These are phyloP conservation scores for Aphis craccivora DNA, from an alignment of 1,140 invertebrate genomes.

Conservation along the genomic window DNA sequence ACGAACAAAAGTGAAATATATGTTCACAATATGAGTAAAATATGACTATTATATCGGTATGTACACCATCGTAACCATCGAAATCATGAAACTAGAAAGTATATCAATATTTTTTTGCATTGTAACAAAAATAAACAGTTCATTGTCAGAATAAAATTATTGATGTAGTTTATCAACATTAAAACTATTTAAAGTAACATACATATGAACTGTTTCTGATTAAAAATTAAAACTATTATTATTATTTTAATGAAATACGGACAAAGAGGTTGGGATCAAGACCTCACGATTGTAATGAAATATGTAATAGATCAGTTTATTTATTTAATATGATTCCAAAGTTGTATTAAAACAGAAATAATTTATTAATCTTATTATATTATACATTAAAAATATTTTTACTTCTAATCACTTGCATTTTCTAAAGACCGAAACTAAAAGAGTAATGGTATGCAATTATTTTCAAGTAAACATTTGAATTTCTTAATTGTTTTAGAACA, in stretches of 20 bases:
- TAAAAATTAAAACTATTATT: neutral
- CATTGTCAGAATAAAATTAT: neutral
- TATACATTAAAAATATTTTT: neutral
- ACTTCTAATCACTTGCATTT: neutral
- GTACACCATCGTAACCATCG: neutral
- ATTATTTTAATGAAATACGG: neutral
- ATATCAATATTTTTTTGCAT: neutral
- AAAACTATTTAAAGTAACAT: neutral
- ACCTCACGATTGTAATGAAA: neutral
- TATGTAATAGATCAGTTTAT: neutral
- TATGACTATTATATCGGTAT: neutral
- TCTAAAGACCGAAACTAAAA: neutral
- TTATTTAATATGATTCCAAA: neutral
- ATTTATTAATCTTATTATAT: neutral
- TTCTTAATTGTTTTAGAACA: neutral
- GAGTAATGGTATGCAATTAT: too few species aligned
- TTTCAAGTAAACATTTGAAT: neutral
- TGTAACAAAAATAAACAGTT: neutral
- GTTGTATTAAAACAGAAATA: neutral
- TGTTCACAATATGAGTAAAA: neutral
- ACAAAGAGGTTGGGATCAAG: fast-evolving
- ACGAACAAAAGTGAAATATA: neutral
- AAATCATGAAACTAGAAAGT: neutral
- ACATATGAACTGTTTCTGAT: neutral
- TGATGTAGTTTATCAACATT: neutral